These are phyloP conservation scores for Drosophila subquinaria DNA, from an alignment of 2,888 invertebrate species.

Conservation along the genomic window DNA sequence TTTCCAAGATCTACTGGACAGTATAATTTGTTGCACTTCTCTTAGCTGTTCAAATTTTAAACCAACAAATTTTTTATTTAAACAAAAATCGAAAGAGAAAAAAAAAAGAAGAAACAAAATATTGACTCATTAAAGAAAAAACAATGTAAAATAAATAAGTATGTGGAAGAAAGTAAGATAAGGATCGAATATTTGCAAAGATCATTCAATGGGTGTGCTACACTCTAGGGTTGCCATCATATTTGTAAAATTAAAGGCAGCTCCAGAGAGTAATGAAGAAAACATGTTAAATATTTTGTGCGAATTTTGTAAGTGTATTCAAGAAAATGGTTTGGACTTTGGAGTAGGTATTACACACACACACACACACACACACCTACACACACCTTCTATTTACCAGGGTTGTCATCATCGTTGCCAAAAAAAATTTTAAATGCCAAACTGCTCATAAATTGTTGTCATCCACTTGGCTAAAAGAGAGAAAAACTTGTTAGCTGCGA, in stretches of 20 bases:
- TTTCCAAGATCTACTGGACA: background rate
- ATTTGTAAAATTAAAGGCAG: background rate
- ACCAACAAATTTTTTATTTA: background rate
- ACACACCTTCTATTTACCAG: constrained; percentile 3
- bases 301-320: background rate
- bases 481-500: constrained; percentile 62
- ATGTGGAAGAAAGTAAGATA: constrained; percentile 15
- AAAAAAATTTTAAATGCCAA: constrained; percentile 64
- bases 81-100: background rate
- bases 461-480: constrained; percentile 23
- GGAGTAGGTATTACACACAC: background rate
- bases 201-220: too few relatives aligned
- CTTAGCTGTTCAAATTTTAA: constrained; percentile 9
- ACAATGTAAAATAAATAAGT: constrained; percentile 21
- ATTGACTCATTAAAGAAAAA: too few relatives aligned
- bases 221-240: constrained; percentile 5
- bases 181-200: constrained; percentile 14
- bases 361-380: background rate
- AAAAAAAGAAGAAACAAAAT: background rate
- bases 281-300: background rate
- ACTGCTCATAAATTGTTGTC: constrained; percentile 71
- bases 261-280: background rate
- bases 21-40: background rate
- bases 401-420: constrained; percentile 28
- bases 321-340: background rate